phyloP scores from a whole-genome alignment of 2,113 vertebrate species.

The Zosterops pallidus region DNA sequence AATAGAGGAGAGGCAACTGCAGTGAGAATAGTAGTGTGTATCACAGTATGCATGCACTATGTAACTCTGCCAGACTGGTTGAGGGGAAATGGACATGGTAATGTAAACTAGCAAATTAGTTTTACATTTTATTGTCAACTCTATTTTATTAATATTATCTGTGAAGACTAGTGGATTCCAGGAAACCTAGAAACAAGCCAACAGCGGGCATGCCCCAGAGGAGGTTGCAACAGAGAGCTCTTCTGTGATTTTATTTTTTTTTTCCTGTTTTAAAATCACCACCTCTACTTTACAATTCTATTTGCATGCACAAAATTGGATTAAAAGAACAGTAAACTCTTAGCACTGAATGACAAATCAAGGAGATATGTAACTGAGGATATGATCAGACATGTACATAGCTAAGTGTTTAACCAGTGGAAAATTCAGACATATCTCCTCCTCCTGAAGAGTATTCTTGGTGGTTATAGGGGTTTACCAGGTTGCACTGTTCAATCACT shows the following conservation, averaged over 20 bases:
- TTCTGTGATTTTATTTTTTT: background rate
- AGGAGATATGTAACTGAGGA: background rate
- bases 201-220: background rate
- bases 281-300: background rate
- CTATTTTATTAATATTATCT: background rate
- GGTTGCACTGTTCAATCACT: background rate
- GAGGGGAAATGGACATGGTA: background rate
- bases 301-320: background rate
- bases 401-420: background rate
- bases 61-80: background rate
- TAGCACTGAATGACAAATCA: slow-evolving; percentile 2
- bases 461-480: background rate
- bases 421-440: background rate
- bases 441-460: background rate
- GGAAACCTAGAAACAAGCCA: background rate
- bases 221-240: background rate
- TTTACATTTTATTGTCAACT: background rate
- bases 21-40: background rate
- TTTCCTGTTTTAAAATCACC: background rate
- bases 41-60: background rate
- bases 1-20: background rate
- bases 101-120: background rate
- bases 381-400: background rate
- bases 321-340: background rate
- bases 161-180: background rate